phyloP scores from a whole-genome alignment of 2,797 vertebrate species.

The Masticophis lateralis region DNA sequence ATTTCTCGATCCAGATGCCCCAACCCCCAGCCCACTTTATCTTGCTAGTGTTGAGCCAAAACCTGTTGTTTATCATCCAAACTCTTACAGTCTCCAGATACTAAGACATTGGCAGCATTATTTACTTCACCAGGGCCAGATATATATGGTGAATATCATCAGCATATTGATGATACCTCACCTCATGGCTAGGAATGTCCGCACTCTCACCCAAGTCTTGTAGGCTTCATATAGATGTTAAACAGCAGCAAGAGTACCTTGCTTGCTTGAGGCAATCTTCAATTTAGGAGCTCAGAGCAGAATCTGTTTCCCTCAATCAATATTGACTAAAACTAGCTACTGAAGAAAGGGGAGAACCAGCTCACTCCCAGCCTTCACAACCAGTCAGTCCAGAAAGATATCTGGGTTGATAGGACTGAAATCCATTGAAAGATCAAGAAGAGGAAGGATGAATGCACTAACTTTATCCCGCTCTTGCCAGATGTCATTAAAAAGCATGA shows the following conservation, averaged over 20 bases:
- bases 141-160: neutral
- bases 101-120: neutral
- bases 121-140: neutral
- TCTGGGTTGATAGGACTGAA: neutral
- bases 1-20: neutral
- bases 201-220: neutral
- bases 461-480: neutral
- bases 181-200: neutral
- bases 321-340: neutral
- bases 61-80: neutral
- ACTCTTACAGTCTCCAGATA: neutral
- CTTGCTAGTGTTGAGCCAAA: neutral
- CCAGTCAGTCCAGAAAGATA: neutral
- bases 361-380: neutral
- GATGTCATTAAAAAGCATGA: neutral
- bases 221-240: neutral
- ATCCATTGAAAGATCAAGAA: neutral
- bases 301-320: neutral
- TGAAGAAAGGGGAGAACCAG: neutral
- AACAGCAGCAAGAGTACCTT: neutral
- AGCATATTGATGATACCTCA: neutral
- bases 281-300: neutral
- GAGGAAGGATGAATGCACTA: neutral
- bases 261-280: neutral
- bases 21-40: neutral